Conservation (phyloP, 2,797 vertebrate species). For the Silurus lanzhouensis region DNA sequence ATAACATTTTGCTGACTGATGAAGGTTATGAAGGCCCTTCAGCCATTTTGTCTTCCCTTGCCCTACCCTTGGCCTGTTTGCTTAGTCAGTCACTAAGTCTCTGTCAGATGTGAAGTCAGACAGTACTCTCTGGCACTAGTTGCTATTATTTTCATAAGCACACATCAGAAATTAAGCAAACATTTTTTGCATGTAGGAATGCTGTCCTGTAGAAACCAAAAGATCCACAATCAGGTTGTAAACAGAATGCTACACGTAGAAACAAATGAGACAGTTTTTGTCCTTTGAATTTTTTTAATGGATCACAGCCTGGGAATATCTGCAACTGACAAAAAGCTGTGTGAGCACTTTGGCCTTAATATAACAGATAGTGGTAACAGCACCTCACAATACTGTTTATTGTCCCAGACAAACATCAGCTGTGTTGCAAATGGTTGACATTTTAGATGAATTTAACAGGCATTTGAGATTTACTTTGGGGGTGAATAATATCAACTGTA, state of each 20-base stretch:
- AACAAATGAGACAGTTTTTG: slow-evolving; percentile 14
- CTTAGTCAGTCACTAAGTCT: slow-evolving; percentile 10
- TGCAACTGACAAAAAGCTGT: slow-evolving; percentile 61
- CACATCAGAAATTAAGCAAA: slow-evolving; percentile 68
- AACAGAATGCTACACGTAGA: background rate
- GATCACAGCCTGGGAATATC: slow-evolving; percentile 17
- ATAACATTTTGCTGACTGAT: slow-evolving; percentile 1
- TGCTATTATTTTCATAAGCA: slow-evolving; percentile 59
- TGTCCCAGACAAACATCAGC: slow-evolving; percentile 48
- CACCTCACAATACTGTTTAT: slow-evolving; percentile 49
- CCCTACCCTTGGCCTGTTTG: background rate
- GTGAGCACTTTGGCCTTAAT: slow-evolving; percentile 64
- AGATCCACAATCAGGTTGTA: background rate
- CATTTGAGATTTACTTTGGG: slow-evolving; percentile 9
- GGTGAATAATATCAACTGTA: background rate
- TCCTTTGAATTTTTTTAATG: background rate
- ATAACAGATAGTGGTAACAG: slow-evolving; percentile 39
- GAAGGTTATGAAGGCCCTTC: slow-evolving; percentile 11
- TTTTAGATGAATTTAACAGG: slow-evolving; percentile 58
- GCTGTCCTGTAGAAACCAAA: slow-evolving; percentile 20
- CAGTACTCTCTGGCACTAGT: slow-evolving; percentile 45
- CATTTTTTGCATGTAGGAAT: background rate
- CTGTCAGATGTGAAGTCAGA: slow-evolving; percentile 53
- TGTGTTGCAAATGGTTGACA: slow-evolving; percentile 49
- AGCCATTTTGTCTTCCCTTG: background rate